phyloP scores from a whole-genome alignment of 1,140 invertebrate species.

The Drosophila ercepeae region DNA sequence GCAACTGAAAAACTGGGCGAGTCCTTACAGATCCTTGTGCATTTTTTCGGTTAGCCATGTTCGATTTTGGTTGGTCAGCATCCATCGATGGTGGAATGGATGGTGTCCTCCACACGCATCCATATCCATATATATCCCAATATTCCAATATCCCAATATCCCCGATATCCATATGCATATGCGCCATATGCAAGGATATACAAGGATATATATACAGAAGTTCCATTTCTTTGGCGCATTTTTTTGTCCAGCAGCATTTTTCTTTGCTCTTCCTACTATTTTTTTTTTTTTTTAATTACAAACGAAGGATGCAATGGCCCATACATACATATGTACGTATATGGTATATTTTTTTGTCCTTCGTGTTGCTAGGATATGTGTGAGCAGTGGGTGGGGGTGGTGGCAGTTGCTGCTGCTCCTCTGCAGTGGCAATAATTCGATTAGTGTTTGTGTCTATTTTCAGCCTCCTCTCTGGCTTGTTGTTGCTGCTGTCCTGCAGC shows the following conservation, averaged over 20 bases:
- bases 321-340: background rate
- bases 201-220: too few species aligned
- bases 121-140: constrained; percentile 10
- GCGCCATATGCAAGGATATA: background rate
- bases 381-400: too few species aligned
- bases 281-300: constrained; percentile 73
- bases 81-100: constrained; percentile 43
- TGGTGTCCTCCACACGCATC: background rate
- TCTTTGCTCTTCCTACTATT: too few species aligned
- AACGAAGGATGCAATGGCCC: constrained; percentile 17
- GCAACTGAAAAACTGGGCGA: background rate
- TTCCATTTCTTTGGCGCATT: background rate
- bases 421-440: constrained; percentile 81
- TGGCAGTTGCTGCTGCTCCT: constrained; percentile 54
- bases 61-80: constrained; percentile 77
- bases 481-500: background rate
- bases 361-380: constrained; percentile 2
- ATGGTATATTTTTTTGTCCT: background rate
- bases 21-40: background rate
- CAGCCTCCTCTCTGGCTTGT: constrained; percentile 55
- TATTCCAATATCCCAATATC: constrained; percentile 4
- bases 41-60: constrained; percentile 23
- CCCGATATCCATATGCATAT: constrained; percentile 36
- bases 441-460: constrained; percentile 80
- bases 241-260: constrained; percentile 29